A percentile compares a stretch with the other conserved stretches of the same genome.
phyloP scores from a whole-genome alignment of 92 coral and sea anemone genomes.

The Hydrozoanthus gracilis region DNA sequence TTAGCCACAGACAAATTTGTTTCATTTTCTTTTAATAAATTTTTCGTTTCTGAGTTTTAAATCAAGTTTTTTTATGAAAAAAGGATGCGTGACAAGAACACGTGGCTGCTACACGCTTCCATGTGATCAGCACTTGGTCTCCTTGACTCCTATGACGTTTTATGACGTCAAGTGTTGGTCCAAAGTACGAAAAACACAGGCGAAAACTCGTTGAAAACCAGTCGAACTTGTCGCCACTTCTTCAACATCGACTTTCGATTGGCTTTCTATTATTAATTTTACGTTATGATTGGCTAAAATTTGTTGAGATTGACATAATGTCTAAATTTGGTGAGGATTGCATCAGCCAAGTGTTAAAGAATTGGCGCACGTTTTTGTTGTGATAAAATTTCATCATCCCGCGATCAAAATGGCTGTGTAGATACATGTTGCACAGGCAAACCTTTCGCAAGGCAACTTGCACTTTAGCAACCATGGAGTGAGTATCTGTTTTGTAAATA shows the following conservation, averaged over 20 bases:
- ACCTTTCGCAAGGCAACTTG: conserved; percentile 59
- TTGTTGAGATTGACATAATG: conserved; percentile 50
- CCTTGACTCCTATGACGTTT: conserved; percentile 25
- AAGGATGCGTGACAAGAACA: neutral
- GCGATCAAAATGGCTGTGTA: conserved; percentile 82
- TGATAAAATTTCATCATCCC: conserved; percentile 87
- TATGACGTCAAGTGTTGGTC: conserved; percentile 17
- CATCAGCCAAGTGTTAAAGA: conserved; percentile 95
- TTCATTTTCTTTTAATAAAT: too few species aligned
- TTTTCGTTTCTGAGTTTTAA: too few species aligned
- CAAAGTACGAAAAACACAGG: conserved; percentile 28
- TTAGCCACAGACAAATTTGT: too few species aligned
- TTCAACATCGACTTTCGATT: conserved; percentile 51
- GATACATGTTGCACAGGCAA: conserved; percentile 37
- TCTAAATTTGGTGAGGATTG: conserved; percentile 73
- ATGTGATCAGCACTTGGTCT: conserved; percentile 28
- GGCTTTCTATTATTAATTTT: conserved; percentile 56
- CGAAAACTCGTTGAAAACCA: conserved; percentile 44
- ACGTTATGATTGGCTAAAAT: conserved; percentile 67
- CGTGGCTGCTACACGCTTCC: conserved; percentile 14
- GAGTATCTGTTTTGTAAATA: conserved; percentile 51
- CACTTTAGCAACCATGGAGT: conserved; percentile 89
- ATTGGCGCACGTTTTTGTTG: conserved; percentile 68
- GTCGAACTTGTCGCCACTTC: conserved; percentile 34
- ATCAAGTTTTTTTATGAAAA: neutral